Percentiles rank a stretch among this genome's conserved stretches.
phyloP scores from a whole-genome alignment of 2,797 vertebrate genomes.

The Cheracebus regulus region DNA sequence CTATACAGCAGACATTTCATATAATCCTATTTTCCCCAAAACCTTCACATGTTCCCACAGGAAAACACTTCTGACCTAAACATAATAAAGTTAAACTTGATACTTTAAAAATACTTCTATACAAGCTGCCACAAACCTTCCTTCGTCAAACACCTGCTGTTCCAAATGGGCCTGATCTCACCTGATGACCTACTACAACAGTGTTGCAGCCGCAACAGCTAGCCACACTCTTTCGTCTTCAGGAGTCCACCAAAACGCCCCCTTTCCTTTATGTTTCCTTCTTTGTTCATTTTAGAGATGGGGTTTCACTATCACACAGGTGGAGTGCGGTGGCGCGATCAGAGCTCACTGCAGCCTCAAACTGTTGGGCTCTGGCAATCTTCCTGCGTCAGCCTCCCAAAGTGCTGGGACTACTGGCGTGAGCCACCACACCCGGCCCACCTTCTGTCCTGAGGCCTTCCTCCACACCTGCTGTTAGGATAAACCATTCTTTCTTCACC shows the following conservation, averaged over 20 bases:
- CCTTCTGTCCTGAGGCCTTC: background rate
- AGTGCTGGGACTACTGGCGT: background rate
- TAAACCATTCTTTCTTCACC: background rate
- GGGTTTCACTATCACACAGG: background rate
- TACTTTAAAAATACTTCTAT: background rate
- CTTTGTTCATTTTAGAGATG: background rate
- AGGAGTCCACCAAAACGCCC: background rate
- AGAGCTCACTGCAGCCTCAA: background rate
- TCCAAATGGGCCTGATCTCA: accelerated
- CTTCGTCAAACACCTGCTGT: background rate
- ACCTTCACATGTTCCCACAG: background rate
- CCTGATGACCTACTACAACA: no score
- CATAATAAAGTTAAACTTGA: background rate
- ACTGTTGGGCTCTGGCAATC: background rate
- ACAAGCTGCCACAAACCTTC: background rate
- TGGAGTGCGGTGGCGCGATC: background rate
- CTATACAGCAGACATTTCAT: background rate
- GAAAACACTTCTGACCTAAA: background rate
- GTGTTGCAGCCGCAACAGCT: accelerated
- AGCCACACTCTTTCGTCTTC: no score
- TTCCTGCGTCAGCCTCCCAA: background rate
- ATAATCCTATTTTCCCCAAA: background rate
- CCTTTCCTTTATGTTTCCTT: background rate
- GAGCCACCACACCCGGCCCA: background rate
- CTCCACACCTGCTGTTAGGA: background rate